Evolutionary conservation across 2,888 invertebrate species (phyloP).

Genomic region (Clistopyga incitator): DNA sequence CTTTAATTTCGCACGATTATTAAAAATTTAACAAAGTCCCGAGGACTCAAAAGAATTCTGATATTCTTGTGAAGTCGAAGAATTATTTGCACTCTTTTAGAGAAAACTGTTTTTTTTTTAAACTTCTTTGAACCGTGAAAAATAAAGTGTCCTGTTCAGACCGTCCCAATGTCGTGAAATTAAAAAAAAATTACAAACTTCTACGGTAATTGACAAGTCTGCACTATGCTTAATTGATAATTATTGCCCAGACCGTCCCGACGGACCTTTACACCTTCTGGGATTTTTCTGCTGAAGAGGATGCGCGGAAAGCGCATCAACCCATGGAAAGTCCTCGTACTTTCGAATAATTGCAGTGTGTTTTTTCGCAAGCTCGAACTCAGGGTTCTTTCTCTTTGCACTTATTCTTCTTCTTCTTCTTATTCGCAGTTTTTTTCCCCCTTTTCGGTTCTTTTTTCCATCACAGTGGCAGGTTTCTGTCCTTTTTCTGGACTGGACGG

Average conservation of each 20-base stretch:
- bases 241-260: constrained; percentile 7
- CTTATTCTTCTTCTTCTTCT: constrained; percentile 37
- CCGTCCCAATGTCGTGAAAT: too few relatives aligned
- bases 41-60: too few relatives aligned
- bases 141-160: too few relatives aligned
- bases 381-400: constrained; percentile 58
- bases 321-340: constrained; percentile 53
- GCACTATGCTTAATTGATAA: constrained; percentile 42
- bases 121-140: too few relatives aligned
- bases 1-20: too few relatives aligned
- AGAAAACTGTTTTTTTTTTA: too few relatives aligned
- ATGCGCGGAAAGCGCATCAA: neutral
- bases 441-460: constrained; percentile 26
- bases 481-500: neutral
- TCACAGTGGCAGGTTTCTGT: constrained; percentile 25
- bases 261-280: neutral
- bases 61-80: too few relatives aligned
- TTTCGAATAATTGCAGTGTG: constrained; percentile 71
- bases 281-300: constrained; percentile 29
- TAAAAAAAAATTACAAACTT: neutral
- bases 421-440: constrained; percentile 42
- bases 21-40: too few relatives aligned
- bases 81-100: too few relatives aligned
- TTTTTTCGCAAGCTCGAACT: constrained; percentile 63
- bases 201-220: constrained; percentile 21